A percentile compares a stretch with the other conserved stretches of the same genome.
phyloP scores from a whole-genome alignment of 2,888 invertebrate genomes.

The Lepeophtheirus nordmannii region DNA sequence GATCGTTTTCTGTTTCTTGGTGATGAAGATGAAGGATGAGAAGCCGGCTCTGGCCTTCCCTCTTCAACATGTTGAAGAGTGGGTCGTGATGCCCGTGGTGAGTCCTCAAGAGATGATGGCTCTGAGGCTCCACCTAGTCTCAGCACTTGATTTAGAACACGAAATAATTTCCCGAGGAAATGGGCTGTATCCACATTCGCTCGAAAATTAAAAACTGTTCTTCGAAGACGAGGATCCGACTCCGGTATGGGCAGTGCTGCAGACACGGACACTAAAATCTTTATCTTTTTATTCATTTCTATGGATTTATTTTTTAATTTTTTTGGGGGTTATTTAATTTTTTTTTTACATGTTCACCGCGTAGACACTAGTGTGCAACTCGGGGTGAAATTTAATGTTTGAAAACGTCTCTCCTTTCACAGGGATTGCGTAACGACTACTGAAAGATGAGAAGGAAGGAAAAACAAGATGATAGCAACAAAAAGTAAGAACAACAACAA shows the following conservation, averaged over 20 bases:
- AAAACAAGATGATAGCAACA: neutral
- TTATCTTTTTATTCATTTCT: neutral
- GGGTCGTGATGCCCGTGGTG: too few relatives aligned
- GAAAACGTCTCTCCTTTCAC: too few relatives aligned
- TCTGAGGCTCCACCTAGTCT: neutral
- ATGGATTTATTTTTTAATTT: neutral
- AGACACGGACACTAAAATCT: neutral
- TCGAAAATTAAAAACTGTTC: conserved; percentile 2
- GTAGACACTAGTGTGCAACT: neutral
- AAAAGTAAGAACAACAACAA: neutral
- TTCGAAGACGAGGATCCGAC: conserved; percentile 7
- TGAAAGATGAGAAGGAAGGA: neutral
- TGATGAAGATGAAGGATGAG: neutral
- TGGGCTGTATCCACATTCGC: neutral
- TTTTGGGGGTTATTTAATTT: neutral
- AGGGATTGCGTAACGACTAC: neutral
- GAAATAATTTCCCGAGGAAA: conserved; percentile 3
- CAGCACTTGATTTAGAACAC: conserved; percentile 7
- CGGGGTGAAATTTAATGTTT: too few relatives aligned
- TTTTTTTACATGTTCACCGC: neutral
- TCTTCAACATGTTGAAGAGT: too few relatives aligned
- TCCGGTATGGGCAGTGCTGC: conserved; percentile 6
- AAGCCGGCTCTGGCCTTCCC: neutral
- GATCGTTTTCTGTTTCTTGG: neutral
- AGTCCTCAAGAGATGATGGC: neutral